Percentiles rank a stretch among this genome's conserved stretches.
phyloP scores from a whole-genome alignment of 35 echinoderm and acorn worm species.

The Anneissia japonica region DNA sequence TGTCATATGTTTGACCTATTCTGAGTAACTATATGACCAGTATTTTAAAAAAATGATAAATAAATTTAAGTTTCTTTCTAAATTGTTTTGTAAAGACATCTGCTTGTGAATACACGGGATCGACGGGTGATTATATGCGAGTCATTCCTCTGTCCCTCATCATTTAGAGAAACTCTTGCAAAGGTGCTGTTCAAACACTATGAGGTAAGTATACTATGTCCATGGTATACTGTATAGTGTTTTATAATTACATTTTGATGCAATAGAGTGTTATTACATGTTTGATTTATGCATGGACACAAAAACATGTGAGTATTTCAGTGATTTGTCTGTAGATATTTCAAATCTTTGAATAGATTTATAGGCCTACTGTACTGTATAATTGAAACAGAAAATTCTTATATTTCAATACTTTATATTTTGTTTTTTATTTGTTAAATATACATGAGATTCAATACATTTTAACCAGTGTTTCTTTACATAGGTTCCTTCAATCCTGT shows the following conservation, averaged over 20 bases:
- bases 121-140: slow-evolving; percentile 86
- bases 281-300: too few relatives aligned
- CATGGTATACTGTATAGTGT: too few relatives aligned
- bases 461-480: slow-evolving; percentile 3
- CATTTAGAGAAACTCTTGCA: slow-evolving; percentile 82
- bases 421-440: too few relatives aligned
- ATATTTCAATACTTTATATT: neutral
- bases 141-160: slow-evolving; percentile 82
- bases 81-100: slow-evolving; percentile 44
- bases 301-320: too few relatives aligned
- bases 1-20: neutral
- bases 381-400: neutral
- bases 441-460: too few relatives aligned
- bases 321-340: too few relatives aligned
- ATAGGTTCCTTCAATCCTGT: slow-evolving; percentile 88
- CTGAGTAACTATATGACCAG: neutral
- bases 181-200: slow-evolving; percentile 94
- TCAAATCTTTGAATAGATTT: neutral
- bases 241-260: too few relatives aligned
- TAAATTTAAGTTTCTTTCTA: neutral
- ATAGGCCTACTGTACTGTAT: neutral
- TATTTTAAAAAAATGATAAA: neutral
- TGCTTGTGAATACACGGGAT: slow-evolving; percentile 86
- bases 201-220: slow-evolving; percentile 63
- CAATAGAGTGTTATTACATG: too few relatives aligned